Conservation (phyloP, 2,113 vertebrate species). For the Seriola quinqueradiata region DNA sequence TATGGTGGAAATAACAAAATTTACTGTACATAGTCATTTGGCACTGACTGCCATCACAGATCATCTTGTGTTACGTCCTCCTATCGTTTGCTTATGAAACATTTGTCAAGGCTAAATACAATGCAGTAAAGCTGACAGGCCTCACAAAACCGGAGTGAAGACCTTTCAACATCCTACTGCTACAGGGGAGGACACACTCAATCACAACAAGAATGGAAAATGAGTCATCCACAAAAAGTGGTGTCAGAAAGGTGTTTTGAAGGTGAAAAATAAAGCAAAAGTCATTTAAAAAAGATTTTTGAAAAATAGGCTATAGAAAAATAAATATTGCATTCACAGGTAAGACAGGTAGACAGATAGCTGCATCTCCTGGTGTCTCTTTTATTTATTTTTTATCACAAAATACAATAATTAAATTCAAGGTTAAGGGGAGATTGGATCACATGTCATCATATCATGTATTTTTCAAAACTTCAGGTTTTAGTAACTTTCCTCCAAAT, state of each 20-base stretch:
- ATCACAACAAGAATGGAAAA: neutral
- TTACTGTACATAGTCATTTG: neutral
- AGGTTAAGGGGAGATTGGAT: neutral
- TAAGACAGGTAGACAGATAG: neutral
- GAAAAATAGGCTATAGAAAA: neutral
- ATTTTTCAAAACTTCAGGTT: conserved; percentile 21
- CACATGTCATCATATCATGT: neutral
- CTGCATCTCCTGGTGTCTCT: neutral
- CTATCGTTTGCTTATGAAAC: neutral
- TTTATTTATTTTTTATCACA: neutral
- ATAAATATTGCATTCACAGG: neutral
- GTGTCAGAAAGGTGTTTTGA: neutral
- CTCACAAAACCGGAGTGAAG: neutral
- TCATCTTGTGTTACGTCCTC: conserved; percentile 4
- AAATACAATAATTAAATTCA: neutral
- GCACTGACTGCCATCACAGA: neutral
- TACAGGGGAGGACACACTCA: neutral
- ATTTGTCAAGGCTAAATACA: neutral
- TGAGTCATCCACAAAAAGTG: neutral
- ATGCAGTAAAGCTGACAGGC: neutral
- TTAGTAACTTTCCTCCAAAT: conserved; percentile 8
- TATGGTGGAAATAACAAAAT: conserved; percentile 11
- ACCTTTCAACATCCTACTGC: neutral
- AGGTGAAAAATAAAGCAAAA: neutral
- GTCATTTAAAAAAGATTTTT: neutral